Conservation (phyloP, 2,797 vertebrate genomes). For the Myotis vivesi region DNA sequence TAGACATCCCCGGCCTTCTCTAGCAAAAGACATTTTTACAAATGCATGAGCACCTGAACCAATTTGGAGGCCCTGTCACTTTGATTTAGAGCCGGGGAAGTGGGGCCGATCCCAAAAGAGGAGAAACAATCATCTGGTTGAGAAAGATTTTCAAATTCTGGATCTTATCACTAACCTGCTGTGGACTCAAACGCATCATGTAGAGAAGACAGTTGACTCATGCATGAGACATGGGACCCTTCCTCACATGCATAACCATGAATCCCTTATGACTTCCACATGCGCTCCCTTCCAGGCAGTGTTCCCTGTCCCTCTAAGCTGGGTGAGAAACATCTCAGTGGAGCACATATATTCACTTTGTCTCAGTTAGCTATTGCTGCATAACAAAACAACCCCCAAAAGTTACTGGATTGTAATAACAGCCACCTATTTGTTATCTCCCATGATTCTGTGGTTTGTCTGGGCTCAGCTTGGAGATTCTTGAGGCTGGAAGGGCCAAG, state of each 20-base stretch:
- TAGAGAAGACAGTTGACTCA: neutral
- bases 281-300: neutral
- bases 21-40: slow-evolving; percentile 69
- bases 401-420: neutral
- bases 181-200: neutral
- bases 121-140: slow-evolving; percentile 47
- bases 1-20: slow-evolving; percentile 70
- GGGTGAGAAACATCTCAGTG: neutral
- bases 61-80: slow-evolving; percentile 58
- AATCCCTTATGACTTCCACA: accelerated
- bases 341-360: neutral
- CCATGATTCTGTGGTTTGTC: neutral
- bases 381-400: neutral
- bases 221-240: neutral
- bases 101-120: slow-evolving; percentile 65
- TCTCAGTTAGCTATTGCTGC: neutral
- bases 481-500: neutral
- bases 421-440: neutral
- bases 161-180: neutral
- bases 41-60: slow-evolving; percentile 70
- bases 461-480: neutral
- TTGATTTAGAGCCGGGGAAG: slow-evolving; percentile 72
- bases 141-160: slow-evolving; percentile 52
- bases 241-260: neutral
- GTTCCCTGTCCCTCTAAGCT: neutral